phyloP scores from a whole-genome alignment of 2,797 vertebrate genomes.

The Xiphophorus birchmanni region DNA sequence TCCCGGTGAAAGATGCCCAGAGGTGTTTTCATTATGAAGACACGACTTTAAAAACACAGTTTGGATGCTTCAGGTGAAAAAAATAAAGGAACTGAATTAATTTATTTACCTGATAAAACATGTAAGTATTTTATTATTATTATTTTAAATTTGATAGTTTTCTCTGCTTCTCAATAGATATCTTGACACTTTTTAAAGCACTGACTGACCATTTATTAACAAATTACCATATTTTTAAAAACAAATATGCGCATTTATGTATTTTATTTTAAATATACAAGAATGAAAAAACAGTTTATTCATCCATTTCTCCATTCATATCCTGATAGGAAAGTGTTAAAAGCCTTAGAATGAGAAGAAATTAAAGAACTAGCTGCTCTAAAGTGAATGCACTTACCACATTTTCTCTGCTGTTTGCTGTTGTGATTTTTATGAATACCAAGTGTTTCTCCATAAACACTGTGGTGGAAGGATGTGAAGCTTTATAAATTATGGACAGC shows the following conservation, averaged over 20 bases:
- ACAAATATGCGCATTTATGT: neutral
- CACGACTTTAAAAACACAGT: neutral
- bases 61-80: neutral
- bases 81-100: neutral
- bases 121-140: neutral
- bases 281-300: neutral
- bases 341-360: neutral
- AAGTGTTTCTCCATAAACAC: slow-evolving; percentile 27
- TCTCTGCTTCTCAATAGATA: neutral
- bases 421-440: slow-evolving; percentile 57
- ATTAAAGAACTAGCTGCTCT: slow-evolving; percentile 58
- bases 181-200: neutral
- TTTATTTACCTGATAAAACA: neutral
- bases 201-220: neutral
- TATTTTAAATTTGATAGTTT: neutral
- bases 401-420: slow-evolving; percentile 41
- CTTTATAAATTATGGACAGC: slow-evolving; percentile 25
- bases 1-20: neutral
- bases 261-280: neutral
- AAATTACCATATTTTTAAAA: neutral
- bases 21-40: neutral
- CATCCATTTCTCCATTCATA: neutral
- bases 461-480: slow-evolving; percentile 17
- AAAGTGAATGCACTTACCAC: slow-evolving; percentile 37
- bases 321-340: neutral